Evolutionary conservation across 2,113 vertebrate genomes (phyloP).

Genomic region (Platycercus adscitus): DNA sequence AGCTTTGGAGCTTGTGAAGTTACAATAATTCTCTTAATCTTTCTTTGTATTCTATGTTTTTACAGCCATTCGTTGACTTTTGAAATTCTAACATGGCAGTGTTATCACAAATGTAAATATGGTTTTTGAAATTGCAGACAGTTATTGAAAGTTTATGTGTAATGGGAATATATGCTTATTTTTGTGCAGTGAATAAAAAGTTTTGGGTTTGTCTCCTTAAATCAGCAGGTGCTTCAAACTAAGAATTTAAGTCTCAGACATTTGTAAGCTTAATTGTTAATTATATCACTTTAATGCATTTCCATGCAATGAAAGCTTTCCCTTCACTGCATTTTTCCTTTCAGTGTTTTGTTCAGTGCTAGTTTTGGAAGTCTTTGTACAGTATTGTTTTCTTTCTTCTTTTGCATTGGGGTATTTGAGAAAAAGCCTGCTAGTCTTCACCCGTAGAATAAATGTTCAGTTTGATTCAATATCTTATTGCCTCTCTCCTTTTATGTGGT

Average conservation of each 20-base stretch:
- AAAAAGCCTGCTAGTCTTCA: background rate
- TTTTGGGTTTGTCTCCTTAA: background rate
- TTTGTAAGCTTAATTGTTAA: background rate
- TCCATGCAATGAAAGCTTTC: background rate
- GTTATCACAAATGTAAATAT: background rate
- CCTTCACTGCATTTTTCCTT: background rate
- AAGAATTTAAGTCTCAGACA: background rate
- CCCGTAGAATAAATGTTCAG: background rate
- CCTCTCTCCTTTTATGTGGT: background rate
- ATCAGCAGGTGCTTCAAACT: background rate
- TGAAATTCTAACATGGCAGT: rapidly evolving
- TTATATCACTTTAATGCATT: background rate
- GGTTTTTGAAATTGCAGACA: background rate
- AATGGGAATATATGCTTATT: background rate
- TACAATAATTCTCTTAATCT: background rate
- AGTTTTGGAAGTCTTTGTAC: background rate
- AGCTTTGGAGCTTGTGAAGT: background rate
- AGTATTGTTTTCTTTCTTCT: background rate
- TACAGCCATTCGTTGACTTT: background rate
- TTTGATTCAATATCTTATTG: background rate
- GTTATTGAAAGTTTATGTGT: background rate
- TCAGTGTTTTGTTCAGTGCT: background rate
- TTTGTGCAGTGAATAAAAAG: background rate
- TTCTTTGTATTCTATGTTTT: background rate
- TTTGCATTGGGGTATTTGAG: background rate